These are phyloP conservation scores for Sinotaia quadrata DNA, from an alignment of 2,888 invertebrate genomes.

Conservation along the genomic window DNA sequence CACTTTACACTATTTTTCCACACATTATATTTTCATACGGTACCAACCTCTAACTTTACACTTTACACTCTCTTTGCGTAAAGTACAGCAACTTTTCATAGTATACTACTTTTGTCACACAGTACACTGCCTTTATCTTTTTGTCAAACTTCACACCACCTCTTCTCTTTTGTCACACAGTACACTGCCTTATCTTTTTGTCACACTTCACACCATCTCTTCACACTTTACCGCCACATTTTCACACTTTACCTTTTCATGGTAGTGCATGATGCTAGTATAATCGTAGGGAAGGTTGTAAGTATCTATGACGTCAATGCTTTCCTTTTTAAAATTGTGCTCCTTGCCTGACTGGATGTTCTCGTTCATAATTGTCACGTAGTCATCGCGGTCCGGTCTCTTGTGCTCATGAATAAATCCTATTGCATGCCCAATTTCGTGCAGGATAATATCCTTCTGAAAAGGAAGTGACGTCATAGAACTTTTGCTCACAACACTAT, in stretches of 20 bases:
- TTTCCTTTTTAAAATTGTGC: constrained; percentile 53
- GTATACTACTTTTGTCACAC: too few species aligned
- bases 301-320: constrained; percentile 35
- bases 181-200: too few species aligned
- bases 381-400: constrained; percentile 51
- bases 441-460: constrained; percentile 41
- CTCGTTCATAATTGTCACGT: constrained; percentile 45
- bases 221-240: constrained; percentile 3
- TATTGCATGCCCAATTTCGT: constrained; percentile 57
- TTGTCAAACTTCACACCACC: too few species aligned
- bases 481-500: not conserved
- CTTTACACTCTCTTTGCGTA: too few species aligned
- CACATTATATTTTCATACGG: too few species aligned
- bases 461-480: not conserved
- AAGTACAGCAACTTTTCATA: too few species aligned
- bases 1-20: too few species aligned
- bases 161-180: too few species aligned
- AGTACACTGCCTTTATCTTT: too few species aligned
- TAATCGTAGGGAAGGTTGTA: constrained; percentile 58
- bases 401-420: constrained; percentile 58
- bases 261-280: constrained; percentile 61
- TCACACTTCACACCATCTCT: too few species aligned
- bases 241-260: constrained; percentile 35
- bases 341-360: constrained; percentile 45
- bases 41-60: too few species aligned